Conservation (phyloP, 1,140 invertebrate genomes). For the Lasioglossum baleicum region DNA sequence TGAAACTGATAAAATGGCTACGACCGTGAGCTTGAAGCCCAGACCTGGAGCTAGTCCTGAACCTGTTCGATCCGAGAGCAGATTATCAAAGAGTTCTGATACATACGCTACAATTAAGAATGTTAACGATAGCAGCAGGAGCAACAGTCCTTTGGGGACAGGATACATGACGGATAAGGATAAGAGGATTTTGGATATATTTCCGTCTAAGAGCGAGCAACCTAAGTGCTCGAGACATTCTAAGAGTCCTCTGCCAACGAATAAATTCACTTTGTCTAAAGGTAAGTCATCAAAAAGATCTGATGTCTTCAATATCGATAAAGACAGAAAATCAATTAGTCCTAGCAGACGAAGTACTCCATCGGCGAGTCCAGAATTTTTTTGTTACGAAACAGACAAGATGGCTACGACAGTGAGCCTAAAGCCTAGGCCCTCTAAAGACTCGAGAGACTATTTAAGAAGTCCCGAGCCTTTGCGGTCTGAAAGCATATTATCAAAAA, state of each 20-base stretch:
- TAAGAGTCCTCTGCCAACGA: no score
- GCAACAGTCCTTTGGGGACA: not conserved
- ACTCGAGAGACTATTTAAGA: no score
- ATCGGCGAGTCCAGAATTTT: not conserved
- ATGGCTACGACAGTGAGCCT: conserved; percentile 5
- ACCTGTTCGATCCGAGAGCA: not conserved
- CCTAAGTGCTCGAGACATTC: no score
- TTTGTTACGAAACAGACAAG: not conserved
- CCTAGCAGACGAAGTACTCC: not conserved
- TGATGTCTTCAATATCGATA: no score
- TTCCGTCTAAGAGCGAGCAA: no score
- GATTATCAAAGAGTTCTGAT: not conserved
- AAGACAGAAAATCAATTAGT: not conserved
- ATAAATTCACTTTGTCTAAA: no score
- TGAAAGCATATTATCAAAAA: not conserved
- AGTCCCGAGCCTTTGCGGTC: not conserved
- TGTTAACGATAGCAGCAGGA: not conserved
- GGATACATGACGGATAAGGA: no score
- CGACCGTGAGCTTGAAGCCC: conserved; percentile 1
- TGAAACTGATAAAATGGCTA: conserved; percentile 22
- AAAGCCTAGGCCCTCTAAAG: not conserved
- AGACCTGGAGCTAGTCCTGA: not conserved
- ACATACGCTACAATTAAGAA: not conserved
- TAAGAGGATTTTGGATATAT: no score
- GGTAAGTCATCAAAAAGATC: not conserved